These are phyloP conservation scores for Subanguina moxae DNA, from an alignment of 1,140 invertebrate species.

Conservation along the genomic window DNA sequence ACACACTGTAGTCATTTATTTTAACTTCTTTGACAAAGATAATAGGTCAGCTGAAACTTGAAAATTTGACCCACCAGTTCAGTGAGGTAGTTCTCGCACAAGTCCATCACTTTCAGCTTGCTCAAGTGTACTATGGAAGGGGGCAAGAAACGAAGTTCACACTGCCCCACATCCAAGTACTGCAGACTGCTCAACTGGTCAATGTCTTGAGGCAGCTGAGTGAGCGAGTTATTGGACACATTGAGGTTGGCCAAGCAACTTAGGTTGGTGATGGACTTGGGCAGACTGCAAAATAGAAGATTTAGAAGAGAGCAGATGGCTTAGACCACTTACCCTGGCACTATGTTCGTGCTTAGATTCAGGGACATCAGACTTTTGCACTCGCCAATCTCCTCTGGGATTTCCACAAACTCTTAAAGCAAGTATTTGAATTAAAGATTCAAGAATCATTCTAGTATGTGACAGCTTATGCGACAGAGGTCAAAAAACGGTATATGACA, in stretches of 20 bases:
- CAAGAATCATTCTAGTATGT: background rate
- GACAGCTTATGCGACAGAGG: too few relatives aligned
- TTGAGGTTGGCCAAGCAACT: conserved; percentile 85
- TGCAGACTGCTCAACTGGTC: conserved; percentile 84
- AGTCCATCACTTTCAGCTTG: conserved; percentile 84
- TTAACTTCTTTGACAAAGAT: background rate
- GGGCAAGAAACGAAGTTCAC: conserved; percentile 85
- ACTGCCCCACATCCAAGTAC: conserved; percentile 89
- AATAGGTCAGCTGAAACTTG: background rate
- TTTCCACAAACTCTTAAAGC: conserved; percentile 89
- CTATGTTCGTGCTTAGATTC: conserved; percentile 45
- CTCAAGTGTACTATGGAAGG: conserved; percentile 78
- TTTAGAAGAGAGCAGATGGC: background rate
- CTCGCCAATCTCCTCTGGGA: conserved; percentile 87
- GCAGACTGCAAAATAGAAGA: conserved; percentile 64
- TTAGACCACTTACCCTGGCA: conserved; percentile 19
- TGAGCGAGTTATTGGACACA: conserved; percentile 92
- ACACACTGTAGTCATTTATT: too few relatives aligned
- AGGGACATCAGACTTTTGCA: conserved; percentile 35
- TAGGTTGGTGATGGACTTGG: conserved; percentile 86
- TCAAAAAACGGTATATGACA: too few relatives aligned
- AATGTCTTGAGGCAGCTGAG: conserved; percentile 86
- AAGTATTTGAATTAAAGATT: conserved; percentile 31
- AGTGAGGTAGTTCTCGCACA: conserved; percentile 96
- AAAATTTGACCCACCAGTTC: conserved; percentile 71